Percentiles rank a stretch among this genome's conserved stretches.
These are phyloP conservation scores for Meta bourneti DNA, from an alignment of 2,888 invertebrate genomes.

Conservation along the genomic window DNA sequence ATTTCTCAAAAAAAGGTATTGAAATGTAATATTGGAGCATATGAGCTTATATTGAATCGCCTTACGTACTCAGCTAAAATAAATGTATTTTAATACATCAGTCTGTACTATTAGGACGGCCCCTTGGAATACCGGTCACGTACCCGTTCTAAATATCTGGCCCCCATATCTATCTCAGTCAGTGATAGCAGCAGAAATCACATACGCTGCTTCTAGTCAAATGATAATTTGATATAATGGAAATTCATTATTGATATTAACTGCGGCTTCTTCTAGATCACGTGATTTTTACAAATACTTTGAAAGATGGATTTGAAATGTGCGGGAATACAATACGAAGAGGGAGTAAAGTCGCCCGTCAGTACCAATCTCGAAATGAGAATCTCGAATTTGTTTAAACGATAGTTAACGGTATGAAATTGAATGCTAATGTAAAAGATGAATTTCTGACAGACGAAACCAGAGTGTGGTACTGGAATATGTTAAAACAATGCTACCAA, in stretches of 20 bases:
- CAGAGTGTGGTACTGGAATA: no score
- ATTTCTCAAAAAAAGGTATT: no score
- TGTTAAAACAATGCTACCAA: no score
- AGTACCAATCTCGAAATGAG: no score
- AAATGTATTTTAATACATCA: no score
- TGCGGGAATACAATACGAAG: slow-evolving; percentile 4
- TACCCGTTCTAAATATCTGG: slow-evolving; percentile 31
- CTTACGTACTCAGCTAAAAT: no score
- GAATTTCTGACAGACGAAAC: no score
- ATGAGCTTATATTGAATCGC: no score
- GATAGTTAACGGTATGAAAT: background rate
- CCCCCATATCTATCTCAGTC: slow-evolving; percentile 34
- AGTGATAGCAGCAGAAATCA: slow-evolving; percentile 58
- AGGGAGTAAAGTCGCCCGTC: background rate
- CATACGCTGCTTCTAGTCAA: slow-evolving; percentile 45
- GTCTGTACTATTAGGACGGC: background rate
- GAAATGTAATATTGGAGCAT: no score
- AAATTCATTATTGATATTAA: slow-evolving; percentile 69
- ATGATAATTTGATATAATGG: slow-evolving; percentile 63
- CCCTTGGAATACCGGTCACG: slow-evolving; percentile 56
- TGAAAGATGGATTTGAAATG: slow-evolving; percentile 30
- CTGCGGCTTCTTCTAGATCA: slow-evolving; percentile 40
- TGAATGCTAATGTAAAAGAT: background rate
- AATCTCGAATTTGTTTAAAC: no score
- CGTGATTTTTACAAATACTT: slow-evolving; percentile 23